phyloP scores from a whole-genome alignment of 2,888 invertebrate genomes.

The Furcula furcula region DNA sequence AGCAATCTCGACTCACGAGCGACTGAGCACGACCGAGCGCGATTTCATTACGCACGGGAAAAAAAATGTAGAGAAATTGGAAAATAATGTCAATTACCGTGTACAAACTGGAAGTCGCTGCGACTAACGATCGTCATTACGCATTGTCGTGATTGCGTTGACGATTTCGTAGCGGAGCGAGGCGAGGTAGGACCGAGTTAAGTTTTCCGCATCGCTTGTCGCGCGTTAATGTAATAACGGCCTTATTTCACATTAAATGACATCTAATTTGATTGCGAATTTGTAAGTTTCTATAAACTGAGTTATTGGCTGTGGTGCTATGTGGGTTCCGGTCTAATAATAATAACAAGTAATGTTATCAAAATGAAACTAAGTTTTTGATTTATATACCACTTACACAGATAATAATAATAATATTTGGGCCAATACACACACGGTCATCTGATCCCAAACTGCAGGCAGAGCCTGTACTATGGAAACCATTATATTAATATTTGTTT shows the following conservation, averaged over 20 bases:
- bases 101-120: conserved; percentile 56
- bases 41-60: conserved; percentile 61
- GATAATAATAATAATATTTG: no score
- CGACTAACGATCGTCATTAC: conserved; percentile 75
- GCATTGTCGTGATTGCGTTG: conserved; percentile 74
- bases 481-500: no score
- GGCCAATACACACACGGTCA: no score
- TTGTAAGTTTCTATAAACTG: conserved; percentile 2
- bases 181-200: conserved; percentile 53
- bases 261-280: conserved; percentile 44
- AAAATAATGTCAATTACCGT: conserved; percentile 79
- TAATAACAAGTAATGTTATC: no score
- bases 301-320: no score
- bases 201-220: conserved; percentile 70
- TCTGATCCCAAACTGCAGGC: no score
- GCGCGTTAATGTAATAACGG: conserved; percentile 62
- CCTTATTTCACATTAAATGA: conserved; percentile 47
- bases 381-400: no score
- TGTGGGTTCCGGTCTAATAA: no score
- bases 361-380: no score
- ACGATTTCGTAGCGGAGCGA: conserved; percentile 63
- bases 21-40: conserved; percentile 56
- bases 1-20: conserved; percentile 37
- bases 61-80: conserved; percentile 68
- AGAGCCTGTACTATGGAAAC: no score